These are phyloP conservation scores for Dasypogon diadema DNA, from an alignment of 2,888 invertebrate genomes.

Conservation along the genomic window DNA sequence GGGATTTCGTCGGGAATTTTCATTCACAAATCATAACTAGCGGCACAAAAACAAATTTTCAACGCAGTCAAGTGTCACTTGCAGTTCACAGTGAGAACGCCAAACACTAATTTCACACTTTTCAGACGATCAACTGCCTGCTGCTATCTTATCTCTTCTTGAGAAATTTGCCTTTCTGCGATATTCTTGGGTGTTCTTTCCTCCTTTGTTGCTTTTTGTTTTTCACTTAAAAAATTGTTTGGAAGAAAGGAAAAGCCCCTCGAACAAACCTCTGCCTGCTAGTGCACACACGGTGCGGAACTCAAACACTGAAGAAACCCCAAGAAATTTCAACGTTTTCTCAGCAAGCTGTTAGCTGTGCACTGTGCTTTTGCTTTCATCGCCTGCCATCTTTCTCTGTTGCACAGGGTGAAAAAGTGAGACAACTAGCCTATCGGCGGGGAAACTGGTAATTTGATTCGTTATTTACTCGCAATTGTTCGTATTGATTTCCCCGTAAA, in stretches of 20 bases:
- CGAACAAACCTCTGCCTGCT: conserved; percentile 54
- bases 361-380: no score
- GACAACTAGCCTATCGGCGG: background rate
- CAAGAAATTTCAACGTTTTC: background rate
- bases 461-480: no score
- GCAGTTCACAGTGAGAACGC: background rate
- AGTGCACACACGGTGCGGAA: conserved; percentile 57
- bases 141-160: background rate
- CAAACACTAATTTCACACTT: background rate
- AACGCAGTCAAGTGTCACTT: conserved; percentile 22
- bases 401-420: background rate
- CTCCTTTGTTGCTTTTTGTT: background rate
- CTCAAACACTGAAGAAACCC: conserved; percentile 55
- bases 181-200: background rate
- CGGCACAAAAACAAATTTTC: conserved; percentile 31
- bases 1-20: background rate
- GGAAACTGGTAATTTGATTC: no score
- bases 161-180: background rate
- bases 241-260: conserved; percentile 45
- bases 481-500: no score
- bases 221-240: conserved; percentile 1
- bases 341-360: background rate
- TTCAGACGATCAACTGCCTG: background rate
- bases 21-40: conserved; percentile 29
- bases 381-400: background rate